Percentiles rank a stretch among this genome's conserved stretches.
These are phyloP conservation scores for Melanotaenia nigrans DNA, from an alignment of 2,797 vertebrate genomes.

Conservation along the genomic window DNA sequence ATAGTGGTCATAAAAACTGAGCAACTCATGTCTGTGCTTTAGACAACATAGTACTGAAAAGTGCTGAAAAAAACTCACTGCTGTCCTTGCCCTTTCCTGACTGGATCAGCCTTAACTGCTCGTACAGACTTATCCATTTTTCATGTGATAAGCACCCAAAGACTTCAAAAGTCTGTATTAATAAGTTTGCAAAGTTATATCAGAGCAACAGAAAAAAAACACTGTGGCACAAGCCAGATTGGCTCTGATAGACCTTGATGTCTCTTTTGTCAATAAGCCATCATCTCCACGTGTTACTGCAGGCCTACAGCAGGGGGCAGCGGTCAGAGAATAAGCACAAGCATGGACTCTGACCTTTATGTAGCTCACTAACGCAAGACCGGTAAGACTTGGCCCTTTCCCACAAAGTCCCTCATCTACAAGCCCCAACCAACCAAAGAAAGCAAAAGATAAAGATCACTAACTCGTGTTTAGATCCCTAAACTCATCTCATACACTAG, in stretches of 20 bases:
- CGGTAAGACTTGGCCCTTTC: slow-evolving; percentile 45
- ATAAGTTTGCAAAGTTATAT: background rate
- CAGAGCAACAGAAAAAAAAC: background rate
- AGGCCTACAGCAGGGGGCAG: slow-evolving; percentile 75
- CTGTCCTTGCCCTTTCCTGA: slow-evolving; percentile 6
- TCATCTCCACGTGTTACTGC: slow-evolving; percentile 53
- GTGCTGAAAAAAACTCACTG: slow-evolving; percentile 4
- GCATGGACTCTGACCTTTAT: slow-evolving; percentile 66
- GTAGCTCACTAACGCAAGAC: slow-evolving; percentile 40
- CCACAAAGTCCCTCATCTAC: slow-evolving; percentile 36
- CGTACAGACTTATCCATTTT: background rate
- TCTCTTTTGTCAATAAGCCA: slow-evolving; percentile 17
- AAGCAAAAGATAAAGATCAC: slow-evolving; percentile 37
- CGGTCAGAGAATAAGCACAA: slow-evolving; percentile 47
- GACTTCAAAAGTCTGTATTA: background rate
- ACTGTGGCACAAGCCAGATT: background rate
- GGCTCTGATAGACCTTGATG: slow-evolving; percentile 4
- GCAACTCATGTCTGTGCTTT: slow-evolving; percentile 16
- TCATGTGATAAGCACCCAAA: slow-evolving; percentile 9
- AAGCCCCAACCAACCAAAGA: slow-evolving; percentile 34
- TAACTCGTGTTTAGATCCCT: slow-evolving; percentile 33
- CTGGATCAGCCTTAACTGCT: slow-evolving; percentile 4
- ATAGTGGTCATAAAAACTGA: slow-evolving; percentile 28
- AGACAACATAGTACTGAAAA: slow-evolving; percentile 13
- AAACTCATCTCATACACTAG: slow-evolving; percentile 28